A percentile compares a stretch with the other conserved stretches of the same genome.
These are phyloP conservation scores for Alcedo quadribrachys DNA, from an alignment of 2,797 vertebrate genomes.

Conservation along the genomic window DNA sequence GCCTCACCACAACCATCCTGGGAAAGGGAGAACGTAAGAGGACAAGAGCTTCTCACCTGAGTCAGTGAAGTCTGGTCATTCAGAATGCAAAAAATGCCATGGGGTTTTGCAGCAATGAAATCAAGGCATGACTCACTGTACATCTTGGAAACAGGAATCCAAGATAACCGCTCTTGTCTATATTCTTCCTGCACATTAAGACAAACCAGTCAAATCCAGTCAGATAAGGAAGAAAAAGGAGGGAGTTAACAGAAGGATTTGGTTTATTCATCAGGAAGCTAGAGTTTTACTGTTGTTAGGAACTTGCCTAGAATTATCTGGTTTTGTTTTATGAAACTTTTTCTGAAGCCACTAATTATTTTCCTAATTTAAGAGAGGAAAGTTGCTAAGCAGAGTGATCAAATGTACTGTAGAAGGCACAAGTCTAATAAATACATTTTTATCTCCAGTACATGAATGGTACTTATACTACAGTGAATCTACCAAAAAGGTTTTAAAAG, in stretches of 20 bases:
- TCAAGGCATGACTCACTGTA: constrained; percentile 83
- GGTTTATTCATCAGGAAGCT: neutral
- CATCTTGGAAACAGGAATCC: constrained; percentile 80
- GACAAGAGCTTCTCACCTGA: constrained; percentile 79
- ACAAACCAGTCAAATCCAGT: neutral
- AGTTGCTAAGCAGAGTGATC: neutral
- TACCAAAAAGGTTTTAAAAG: neutral
- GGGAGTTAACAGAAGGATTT: neutral
- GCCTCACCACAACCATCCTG: neutral
- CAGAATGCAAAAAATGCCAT: constrained; percentile 89
- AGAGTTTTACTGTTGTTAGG: neutral
- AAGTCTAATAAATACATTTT: neutral
- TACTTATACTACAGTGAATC: neutral
- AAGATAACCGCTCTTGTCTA: constrained; percentile 83
- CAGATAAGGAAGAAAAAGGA: neutral
- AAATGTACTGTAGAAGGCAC: neutral
- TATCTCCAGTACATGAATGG: neutral
- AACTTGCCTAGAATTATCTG: neutral
- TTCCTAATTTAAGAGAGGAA: neutral
- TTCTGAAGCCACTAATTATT: neutral
- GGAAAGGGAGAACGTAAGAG: neutral
- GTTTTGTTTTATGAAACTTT: neutral
- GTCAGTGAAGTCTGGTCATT: constrained; percentile 89
- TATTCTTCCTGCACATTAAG: constrained; percentile 85
- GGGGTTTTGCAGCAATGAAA: constrained; percentile 84